Evolutionary conservation across 2,888 invertebrate genomes (phyloP).

Genomic region (Cantharis rufa): DNA sequence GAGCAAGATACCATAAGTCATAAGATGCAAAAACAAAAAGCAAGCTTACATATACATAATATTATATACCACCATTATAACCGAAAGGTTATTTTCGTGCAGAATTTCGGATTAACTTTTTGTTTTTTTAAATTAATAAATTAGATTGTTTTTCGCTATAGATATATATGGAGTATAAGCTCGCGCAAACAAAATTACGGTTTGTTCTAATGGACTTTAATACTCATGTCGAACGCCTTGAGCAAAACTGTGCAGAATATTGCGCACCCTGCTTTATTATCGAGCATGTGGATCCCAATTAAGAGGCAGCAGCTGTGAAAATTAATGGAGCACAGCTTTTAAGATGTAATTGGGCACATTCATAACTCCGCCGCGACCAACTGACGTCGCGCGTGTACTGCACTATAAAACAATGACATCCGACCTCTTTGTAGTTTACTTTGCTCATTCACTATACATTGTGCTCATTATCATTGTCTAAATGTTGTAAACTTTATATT

Average conservation of each 20-base stretch:
- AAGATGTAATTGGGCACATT: constrained; percentile 68
- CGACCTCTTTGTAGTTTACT: constrained; percentile 27
- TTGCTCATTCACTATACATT: constrained; percentile 10
- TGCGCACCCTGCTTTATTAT: constrained; percentile 57
- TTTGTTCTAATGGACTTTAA: constrained; percentile 1
- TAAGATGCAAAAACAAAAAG: constrained; percentile 2
- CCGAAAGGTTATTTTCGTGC: neutral
- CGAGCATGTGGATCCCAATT: constrained; percentile 63
- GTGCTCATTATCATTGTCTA: neutral
- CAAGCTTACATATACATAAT: neutral
- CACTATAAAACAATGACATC: constrained; percentile 33
- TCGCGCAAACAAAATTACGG: neutral
- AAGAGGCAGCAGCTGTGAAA: constrained; percentile 67
- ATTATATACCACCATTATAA: neutral
- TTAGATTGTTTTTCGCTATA: neutral
- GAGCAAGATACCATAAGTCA: constrained; percentile 15
- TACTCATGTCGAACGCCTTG: constrained; percentile 27
- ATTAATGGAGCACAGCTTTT: constrained; percentile 67
- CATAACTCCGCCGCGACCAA: constrained; percentile 58
- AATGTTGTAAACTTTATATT: constrained; percentile 1
- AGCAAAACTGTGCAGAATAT: constrained; percentile 31
- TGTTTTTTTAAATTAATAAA: neutral
- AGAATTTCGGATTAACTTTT: neutral
- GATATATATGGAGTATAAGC: neutral
- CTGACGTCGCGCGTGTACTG: constrained; percentile 34